Conservation (phyloP, 2,113 vertebrate genomes). For the Scomber scombrus region DNA sequence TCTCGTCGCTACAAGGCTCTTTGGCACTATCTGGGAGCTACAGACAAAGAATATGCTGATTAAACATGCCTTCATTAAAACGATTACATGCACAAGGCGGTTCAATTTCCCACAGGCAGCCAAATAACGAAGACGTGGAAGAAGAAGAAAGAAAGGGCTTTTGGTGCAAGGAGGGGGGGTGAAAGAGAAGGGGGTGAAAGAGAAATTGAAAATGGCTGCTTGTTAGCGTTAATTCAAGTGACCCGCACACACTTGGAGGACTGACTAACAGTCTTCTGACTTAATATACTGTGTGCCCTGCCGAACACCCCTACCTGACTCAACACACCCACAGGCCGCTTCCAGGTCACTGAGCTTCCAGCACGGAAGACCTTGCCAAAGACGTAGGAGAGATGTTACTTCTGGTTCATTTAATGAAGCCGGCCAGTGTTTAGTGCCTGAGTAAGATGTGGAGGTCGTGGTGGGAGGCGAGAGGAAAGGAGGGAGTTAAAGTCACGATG, state of each 20-base stretch:
- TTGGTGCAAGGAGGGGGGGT: conserved; percentile 25
- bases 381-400: conserved; percentile 69
- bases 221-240: conserved; percentile 67
- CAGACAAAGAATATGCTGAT: conserved; percentile 77
- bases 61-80: conserved; percentile 85
- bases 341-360: conserved; percentile 82
- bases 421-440: conserved; percentile 66
- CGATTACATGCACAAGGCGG: conserved; percentile 79
- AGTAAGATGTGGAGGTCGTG: conserved; percentile 39
- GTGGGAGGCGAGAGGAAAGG: conserved; percentile 21
- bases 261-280: conserved; percentile 65
- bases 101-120: conserved; percentile 77
- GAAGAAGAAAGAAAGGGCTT: conserved; percentile 39
- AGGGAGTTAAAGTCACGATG: conserved; percentile 55
- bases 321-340: conserved; percentile 84
- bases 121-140: conserved; percentile 71
- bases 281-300: conserved; percentile 55
- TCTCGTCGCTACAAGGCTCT: conserved; percentile 81
- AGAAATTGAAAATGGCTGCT: conserved; percentile 53
- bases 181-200: conserved; percentile 17
- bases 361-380: conserved; percentile 82
- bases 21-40: conserved; percentile 81
- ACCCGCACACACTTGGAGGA: conserved; percentile 57
- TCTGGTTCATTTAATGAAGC: conserved; percentile 76
- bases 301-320: conserved; percentile 81